Base-by-base conservation (phyloP, 1,140 invertebrate genomes). In the Meteorus sp. region DNA sequence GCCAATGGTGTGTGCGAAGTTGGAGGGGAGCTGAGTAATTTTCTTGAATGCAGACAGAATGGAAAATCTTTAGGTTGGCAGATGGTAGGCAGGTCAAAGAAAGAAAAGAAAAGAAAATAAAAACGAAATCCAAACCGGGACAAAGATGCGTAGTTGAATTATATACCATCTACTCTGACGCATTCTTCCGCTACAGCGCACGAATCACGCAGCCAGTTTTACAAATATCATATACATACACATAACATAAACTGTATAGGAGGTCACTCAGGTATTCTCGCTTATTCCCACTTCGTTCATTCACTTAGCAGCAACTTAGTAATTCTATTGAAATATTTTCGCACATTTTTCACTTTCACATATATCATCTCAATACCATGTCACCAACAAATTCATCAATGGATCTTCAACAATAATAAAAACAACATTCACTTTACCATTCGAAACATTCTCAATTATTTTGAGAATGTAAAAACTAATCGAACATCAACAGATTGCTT, bases 51-150 rank as follows among this genome's bases (percentile, higher is more conserved):
- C 17, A 47, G 19, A 23, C 2, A 22, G 23, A 11, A 51, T 17
- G 48, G 17, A 19, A 33, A 51, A 51, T 51, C 3, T 31, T 27
- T 2, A 48, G 22, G 11, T 6, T 9, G 33, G 27, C 48, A 51
- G 48, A 51, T 51, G 48, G 48, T 27, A 31, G 31, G n/a, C 48
- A 51, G 48, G 44, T 47, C 44, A 47, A 27, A 13, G 15, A 47
- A 47, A 22, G n/a, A n/a, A n/a, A n/a, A n/a, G n/a, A n/a, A n/a
- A n/a, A n/a, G n/a, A n/a, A n/a, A n/a, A n/a, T n/a, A n/a, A n/a
- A n/a, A n/a, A n/a, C n/a, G n/a, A n/a, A n/a, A 39, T n/a, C 15
- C 35, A 13, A 13, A 11, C 8, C 35, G 44, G 25, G 44, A 47
- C 44, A 47, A 9, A 23, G 44, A 47, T 9, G 7, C n/a, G n/a